These are phyloP conservation scores for Carposina sasakii DNA, from an alignment of 1,140 invertebrate genomes.

Conservation along the genomic window DNA sequence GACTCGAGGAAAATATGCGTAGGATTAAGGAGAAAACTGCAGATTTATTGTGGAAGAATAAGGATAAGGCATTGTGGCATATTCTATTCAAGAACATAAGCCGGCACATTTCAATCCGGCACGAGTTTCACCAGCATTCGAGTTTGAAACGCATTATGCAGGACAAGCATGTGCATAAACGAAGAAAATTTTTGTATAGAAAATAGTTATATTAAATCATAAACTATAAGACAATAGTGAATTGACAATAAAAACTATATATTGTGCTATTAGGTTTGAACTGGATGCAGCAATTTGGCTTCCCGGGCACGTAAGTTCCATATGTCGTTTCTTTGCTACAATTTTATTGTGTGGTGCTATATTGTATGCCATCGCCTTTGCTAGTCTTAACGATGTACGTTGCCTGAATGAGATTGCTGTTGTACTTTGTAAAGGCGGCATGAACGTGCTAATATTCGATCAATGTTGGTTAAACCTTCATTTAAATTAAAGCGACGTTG, in stretches of 20 bases:
- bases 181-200: conserved; percentile 30
- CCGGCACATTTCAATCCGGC: conserved; percentile 65
- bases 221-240: conserved; percentile 24
- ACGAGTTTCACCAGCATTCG: conserved; percentile 68
- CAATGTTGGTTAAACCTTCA: no score
- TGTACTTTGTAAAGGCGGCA: conserved; percentile 17
- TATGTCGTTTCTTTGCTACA: conserved; percentile 29
- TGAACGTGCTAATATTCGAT: no score
- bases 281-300: neutral
- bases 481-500: no score
- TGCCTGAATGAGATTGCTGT: conserved; percentile 25
- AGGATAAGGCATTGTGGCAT: conserved; percentile 69
- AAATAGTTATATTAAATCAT: conserved; percentile 8
- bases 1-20: conserved; percentile 72
- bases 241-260: conserved; percentile 35
- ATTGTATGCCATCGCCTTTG: conserved; percentile 16
- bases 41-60: conserved; percentile 72
- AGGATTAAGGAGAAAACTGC: conserved; percentile 71
- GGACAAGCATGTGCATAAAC: conserved; percentile 81
- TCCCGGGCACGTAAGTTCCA: conserved; percentile 31
- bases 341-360: conserved; percentile 30
- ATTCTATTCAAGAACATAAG: conserved; percentile 72
- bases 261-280: neutral
- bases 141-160: conserved; percentile 62
- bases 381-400: conserved; percentile 28